phyloP scores from a whole-genome alignment of 2,797 vertebrate species.

The Sebastes iracundus region DNA sequence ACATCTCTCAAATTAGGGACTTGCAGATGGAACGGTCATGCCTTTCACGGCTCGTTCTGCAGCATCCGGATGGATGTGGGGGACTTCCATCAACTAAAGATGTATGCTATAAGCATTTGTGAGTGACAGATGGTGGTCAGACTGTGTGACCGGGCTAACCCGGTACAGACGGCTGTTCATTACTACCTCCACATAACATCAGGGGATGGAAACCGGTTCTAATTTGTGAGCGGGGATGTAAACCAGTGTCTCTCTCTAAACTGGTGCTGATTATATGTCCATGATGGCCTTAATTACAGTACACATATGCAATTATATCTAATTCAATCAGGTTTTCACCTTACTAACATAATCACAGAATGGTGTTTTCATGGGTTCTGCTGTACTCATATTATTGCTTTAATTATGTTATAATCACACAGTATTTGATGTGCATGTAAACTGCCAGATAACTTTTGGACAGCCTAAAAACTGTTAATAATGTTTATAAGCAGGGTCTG shows the following conservation, averaged over 20 bases:
- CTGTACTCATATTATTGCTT: background rate
- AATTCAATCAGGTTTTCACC: conserved; percentile 6
- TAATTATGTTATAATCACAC: conserved; percentile 18
- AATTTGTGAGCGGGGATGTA: background rate
- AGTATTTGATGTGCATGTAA: conserved; percentile 5
- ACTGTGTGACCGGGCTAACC: background rate
- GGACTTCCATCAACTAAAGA: conserved; percentile 18
- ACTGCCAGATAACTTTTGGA: background rate
- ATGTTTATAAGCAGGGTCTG: too few relatives aligned
- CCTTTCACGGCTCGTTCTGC: conserved; percentile 48
- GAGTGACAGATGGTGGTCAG: conserved; percentile 29
- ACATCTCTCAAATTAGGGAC: conserved; percentile 60
- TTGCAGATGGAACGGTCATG: conserved; percentile 62
- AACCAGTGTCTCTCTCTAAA: background rate
- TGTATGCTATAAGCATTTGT: background rate
- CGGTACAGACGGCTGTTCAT: background rate
- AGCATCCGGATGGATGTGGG: conserved; percentile 4
- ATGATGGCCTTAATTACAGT: conserved; percentile 16
- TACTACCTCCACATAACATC: background rate
- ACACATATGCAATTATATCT: background rate
- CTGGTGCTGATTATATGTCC: conserved; percentile 2
- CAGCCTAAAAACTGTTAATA: too few relatives aligned
- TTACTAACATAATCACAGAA: conserved; percentile 26
- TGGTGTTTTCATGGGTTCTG: conserved; percentile 1
- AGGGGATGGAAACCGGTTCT: background rate